Evolutionary conservation across 2,113 vertebrate species (phyloP).

Genomic region (Charadrius vociferus): DNA sequence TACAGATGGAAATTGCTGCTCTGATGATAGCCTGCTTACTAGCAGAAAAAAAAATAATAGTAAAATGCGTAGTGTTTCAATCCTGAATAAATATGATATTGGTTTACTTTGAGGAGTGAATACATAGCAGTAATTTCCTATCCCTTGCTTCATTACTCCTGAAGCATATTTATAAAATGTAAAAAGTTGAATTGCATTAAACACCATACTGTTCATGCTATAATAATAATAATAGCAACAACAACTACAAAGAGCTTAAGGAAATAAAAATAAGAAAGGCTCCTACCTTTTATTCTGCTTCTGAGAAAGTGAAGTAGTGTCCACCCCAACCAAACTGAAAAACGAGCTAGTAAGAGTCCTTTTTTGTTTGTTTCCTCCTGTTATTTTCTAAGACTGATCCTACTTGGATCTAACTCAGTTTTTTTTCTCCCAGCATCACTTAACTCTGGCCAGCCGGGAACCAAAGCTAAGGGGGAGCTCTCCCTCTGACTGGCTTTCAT

Average conservation of each 20-base stretch:
- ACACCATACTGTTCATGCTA: neutral
- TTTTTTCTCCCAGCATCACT: slow-evolving; percentile 77
- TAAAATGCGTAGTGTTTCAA: neutral
- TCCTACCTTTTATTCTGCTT: slow-evolving; percentile 77
- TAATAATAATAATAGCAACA: neutral
- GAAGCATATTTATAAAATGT: neutral
- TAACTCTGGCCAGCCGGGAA: slow-evolving; percentile 78
- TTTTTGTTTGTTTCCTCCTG: slow-evolving; percentile 43
- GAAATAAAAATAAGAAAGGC: neutral
- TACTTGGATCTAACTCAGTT: slow-evolving; percentile 79
- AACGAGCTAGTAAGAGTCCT: slow-evolving; percentile 36
- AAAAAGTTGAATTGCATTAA: slow-evolving; percentile 60
- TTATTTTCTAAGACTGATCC: slow-evolving; percentile 69
- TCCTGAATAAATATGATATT: neutral
- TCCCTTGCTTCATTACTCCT: neutral
- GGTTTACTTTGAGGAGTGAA: neutral
- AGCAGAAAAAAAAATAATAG: neutral
- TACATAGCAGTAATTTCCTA: neutral
- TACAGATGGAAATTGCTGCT: neutral
- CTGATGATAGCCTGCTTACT: neutral
- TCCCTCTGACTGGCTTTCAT: slow-evolving; percentile 76
- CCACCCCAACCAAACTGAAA: slow-evolving; percentile 59
- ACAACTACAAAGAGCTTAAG: neutral
- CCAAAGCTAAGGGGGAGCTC: slow-evolving; percentile 68
- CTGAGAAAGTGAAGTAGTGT: slow-evolving; percentile 68